Evolutionary conservation across 2,113 vertebrate genomes (phyloP).

Genomic region (Himantopus leucocephalus): DNA sequence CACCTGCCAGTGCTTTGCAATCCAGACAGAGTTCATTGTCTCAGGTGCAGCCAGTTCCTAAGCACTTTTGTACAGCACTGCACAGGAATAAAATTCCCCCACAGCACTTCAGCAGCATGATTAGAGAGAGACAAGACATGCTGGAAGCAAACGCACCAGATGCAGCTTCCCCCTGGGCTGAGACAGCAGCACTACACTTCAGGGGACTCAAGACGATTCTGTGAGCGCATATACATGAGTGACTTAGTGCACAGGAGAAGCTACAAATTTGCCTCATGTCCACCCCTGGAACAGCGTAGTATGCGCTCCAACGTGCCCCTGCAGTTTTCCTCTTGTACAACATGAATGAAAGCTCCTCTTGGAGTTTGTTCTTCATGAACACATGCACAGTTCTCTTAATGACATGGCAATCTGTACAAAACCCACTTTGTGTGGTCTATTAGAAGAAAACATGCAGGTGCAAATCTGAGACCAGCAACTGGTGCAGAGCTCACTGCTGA

Average conservation of each 20-base stretch:
- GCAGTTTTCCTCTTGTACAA: neutral
- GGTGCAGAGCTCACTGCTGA: neutral
- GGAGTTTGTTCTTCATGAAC: neutral
- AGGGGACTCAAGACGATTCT: neutral
- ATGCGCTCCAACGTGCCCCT: accelerated
- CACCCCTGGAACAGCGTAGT: neutral
- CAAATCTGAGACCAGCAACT: neutral
- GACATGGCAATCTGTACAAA: neutral
- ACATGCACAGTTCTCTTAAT: too few relatives aligned
- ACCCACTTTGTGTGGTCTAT: neutral
- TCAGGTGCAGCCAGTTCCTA: neutral
- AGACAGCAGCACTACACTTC: neutral
- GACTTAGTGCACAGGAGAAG: neutral
- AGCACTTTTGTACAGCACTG: neutral
- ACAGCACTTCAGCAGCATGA: neutral
- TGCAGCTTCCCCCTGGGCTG: neutral
- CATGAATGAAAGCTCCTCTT: neutral
- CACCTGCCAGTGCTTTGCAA: neutral
- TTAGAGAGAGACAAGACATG: neutral
- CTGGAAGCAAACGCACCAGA: neutral
- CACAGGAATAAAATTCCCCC: neutral
- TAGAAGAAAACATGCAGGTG: neutral
- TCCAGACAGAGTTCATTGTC: neutral
- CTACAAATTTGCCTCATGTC: neutral
- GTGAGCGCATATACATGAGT: accelerated